Base-by-base conservation (phyloP, 2,113 vertebrate genomes). In the Periophthalmus modestus region DNA sequence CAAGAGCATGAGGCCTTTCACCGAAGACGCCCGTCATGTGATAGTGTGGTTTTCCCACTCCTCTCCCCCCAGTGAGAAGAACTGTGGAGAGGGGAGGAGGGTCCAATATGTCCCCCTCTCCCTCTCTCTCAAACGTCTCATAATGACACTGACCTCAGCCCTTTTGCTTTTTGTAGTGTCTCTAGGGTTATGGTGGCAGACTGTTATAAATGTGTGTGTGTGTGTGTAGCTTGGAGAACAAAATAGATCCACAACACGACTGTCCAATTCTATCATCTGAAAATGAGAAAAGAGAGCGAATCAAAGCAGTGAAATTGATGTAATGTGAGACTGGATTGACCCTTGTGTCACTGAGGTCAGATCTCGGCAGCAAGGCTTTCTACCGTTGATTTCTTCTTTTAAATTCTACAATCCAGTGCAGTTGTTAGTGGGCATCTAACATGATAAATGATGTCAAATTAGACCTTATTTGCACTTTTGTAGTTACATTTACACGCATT, bases 71-170 rank as follows among this genome's bases (percentile, higher is more conserved):
- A 77, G 69, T 80, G 48, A 82, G 79, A 86, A 82, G 79, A 86
- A 78, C 66, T 82, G 87, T 84, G 83, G 71, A 80, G 81, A 74
- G 78, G 28, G 28, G 28, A 43, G 72, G 78, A 67, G 68, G 66
- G 68, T 82, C 74, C 72, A 75, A 74, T 65, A 71, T 66, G 72
- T 79, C 66, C n/a, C 69, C 14, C 54, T 68, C 74, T 19, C 13
- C 21, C 65, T 18, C 68, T 14, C 55, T 71, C 74, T 23, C 62
- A 43, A 63, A 66, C 76, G 78, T 80, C 80, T 85, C 72, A 85
- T 90, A 83, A 91, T 87, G 81, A 86, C 80, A 78, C 59, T 66
- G 75, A 82, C 79, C 76, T 84, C 75, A 80, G 59, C 66, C 66
- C 48, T 79, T 67, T 67, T 74, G 71, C 75, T 81, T 72, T 72